phyloP scores from a whole-genome alignment of 2,797 vertebrate species.

The Bucorvus abyssinicus region DNA sequence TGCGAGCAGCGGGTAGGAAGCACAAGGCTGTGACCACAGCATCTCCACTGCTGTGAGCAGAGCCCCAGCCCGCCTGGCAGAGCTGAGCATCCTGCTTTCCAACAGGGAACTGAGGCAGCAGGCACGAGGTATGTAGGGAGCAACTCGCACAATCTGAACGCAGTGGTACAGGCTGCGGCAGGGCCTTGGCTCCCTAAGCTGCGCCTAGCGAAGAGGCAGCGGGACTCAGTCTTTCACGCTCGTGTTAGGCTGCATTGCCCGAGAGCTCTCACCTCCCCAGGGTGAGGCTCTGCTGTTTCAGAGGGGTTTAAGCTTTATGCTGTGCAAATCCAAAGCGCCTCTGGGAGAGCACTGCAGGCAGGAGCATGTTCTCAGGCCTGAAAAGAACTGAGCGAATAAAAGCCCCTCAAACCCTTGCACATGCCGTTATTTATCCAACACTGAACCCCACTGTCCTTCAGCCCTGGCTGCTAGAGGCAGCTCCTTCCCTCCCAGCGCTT shows the following conservation, averaged over 20 bases:
- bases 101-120: neutral
- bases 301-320: neutral
- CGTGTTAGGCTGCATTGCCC: neutral
- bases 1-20: fast-evolving
- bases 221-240: neutral
- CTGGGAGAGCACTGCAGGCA: fast-evolving
- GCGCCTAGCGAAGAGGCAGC: neutral
- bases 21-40: neutral
- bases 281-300: neutral
- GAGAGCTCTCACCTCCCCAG: neutral
- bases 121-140: too few species aligned
- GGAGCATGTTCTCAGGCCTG: neutral
- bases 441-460: neutral
- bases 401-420: neutral
- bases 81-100: neutral
- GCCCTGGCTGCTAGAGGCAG: neutral
- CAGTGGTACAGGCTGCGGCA: neutral
- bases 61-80: neutral
- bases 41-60: neutral
- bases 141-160: neutral
- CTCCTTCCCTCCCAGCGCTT: neutral
- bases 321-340: neutral
- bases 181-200: neutral
- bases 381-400: neutral
- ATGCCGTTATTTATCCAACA: fast-evolving